Evolutionary conservation across 2,113 vertebrate genomes (phyloP).

Genomic region (Halcyon malimbica): DNA sequence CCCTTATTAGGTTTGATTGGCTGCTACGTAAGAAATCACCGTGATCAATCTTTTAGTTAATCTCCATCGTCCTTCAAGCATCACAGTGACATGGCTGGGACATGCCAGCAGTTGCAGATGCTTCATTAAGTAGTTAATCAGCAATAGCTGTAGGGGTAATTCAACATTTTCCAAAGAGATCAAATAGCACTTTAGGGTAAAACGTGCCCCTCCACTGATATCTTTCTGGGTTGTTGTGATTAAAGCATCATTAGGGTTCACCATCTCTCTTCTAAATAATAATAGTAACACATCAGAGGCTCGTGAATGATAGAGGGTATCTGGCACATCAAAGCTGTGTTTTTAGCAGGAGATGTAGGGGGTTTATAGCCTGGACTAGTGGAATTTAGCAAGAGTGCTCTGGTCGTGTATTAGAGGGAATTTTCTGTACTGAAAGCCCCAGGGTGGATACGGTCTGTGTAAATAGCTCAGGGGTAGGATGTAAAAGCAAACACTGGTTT

Average conservation of each 20-base stretch:
- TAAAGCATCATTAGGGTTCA: background rate
- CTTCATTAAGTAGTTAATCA: constrained; percentile 45
- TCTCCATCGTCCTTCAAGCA: constrained; percentile 25
- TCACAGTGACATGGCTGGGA: constrained; percentile 27
- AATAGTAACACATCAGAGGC: background rate
- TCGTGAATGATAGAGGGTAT: background rate
- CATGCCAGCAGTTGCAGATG: background rate
- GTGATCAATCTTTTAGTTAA: constrained; percentile 19
- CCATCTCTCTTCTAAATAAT: background rate
- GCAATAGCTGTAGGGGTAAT: constrained; percentile 22
- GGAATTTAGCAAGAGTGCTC: background rate
- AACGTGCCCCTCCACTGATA: background rate
- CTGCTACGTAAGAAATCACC: background rate
- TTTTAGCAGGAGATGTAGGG: background rate
- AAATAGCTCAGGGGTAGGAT: background rate
- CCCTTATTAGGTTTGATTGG: background rate
- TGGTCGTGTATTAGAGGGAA: background rate
- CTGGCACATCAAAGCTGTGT: background rate
- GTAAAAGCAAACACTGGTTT: constrained; percentile 46
- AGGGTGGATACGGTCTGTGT: background rate
- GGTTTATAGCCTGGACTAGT: background rate
- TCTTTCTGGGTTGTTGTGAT: background rate
- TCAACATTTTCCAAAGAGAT: constrained; percentile 34
- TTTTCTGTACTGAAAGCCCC: constrained; percentile 9
- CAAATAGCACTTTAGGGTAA: constrained; percentile 54